Percentiles rank a stretch among this genome's conserved stretches.
These are phyloP conservation scores for Marcusenius ussheri DNA, from an alignment of 2,113 vertebrate species.

Conservation along the genomic window DNA sequence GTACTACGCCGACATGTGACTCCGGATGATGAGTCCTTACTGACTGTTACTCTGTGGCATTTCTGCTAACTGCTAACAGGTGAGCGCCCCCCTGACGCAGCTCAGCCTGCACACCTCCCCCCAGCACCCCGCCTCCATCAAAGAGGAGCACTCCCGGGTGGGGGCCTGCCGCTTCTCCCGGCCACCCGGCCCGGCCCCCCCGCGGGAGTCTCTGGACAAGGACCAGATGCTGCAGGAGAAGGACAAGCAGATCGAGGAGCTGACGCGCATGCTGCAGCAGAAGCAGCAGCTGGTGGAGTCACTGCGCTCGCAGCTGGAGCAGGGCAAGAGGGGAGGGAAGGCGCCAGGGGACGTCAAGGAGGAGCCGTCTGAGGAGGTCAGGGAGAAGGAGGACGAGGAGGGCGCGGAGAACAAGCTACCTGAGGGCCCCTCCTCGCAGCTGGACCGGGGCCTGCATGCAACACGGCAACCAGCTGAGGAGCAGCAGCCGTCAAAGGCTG, in stretches of 20 bases:
- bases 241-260: constrained; percentile 80
- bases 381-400: constrained; percentile 43
- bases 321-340: constrained; percentile 43
- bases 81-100: constrained; percentile 68
- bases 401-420: constrained; percentile 30
- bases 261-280: constrained; percentile 81
- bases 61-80: constrained; percentile 26
- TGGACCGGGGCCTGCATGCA: background rate
- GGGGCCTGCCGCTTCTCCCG: constrained; percentile 39
- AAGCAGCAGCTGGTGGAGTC: constrained; percentile 84
- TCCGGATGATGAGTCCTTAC: background rate
- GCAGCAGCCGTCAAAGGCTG: constrained; percentile 36
- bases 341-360: constrained; percentile 35
- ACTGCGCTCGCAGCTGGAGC: constrained; percentile 75
- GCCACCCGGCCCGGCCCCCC: background rate
- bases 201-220: constrained; percentile 59
- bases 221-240: constrained; percentile 89
- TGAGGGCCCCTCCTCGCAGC: background rate
- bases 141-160: constrained; percentile 57
- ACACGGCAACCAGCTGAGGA: constrained; percentile 9
- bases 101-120: constrained; percentile 59
- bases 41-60: background rate
- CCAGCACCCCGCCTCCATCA: constrained; percentile 55
- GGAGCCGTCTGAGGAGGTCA: constrained; percentile 39
- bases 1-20: background rate